Percentiles rank a stretch among this genome's conserved stretches.
Evolutionary conservation across 2,888 invertebrate genomes (phyloP).

Genomic region (Xanthia icteritia): DNA sequence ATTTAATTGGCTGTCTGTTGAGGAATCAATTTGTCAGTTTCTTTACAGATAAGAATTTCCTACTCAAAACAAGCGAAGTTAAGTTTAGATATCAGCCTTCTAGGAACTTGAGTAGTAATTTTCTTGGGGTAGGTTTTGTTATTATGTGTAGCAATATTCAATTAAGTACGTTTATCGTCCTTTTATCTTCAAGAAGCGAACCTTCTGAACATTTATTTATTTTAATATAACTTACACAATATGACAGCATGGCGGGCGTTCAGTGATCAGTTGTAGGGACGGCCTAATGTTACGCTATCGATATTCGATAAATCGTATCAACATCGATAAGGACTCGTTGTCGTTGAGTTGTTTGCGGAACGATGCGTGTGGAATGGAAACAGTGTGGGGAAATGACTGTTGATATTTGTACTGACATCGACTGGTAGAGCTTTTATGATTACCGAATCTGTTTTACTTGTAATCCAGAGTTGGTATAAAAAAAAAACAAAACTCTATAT

Average conservation of each 20-base stretch:
- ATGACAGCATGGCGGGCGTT: constrained; percentile 8
- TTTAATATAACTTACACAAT: constrained; percentile 23
- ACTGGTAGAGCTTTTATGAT: neutral
- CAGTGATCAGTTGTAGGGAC: constrained; percentile 42
- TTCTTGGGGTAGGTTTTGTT: neutral
- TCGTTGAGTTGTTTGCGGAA: constrained; percentile 48
- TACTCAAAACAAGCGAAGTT: neutral
- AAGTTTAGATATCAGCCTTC: neutral
- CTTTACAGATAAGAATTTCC: neutral
- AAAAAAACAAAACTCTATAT: too few relatives aligned
- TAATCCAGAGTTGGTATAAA: too few relatives aligned
- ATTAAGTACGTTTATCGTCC: neutral
- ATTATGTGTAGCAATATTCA: neutral
- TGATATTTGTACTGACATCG: constrained; percentile 5
- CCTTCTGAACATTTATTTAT: constrained; percentile 39
- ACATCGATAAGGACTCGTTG: constrained; percentile 51
- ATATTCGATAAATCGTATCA: constrained; percentile 61
- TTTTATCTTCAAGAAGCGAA: neutral
- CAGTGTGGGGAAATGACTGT: constrained; percentile 8
- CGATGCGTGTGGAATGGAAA: constrained; percentile 13
- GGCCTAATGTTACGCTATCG: constrained; percentile 50
- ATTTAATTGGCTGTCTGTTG: neutral
- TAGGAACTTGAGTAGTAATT: neutral
- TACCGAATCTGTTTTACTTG: too few relatives aligned
- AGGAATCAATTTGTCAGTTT: neutral